Base-by-base conservation (phyloP, 64 coral and sea anemone species). In the Actinia tenebrosa region DNA sequence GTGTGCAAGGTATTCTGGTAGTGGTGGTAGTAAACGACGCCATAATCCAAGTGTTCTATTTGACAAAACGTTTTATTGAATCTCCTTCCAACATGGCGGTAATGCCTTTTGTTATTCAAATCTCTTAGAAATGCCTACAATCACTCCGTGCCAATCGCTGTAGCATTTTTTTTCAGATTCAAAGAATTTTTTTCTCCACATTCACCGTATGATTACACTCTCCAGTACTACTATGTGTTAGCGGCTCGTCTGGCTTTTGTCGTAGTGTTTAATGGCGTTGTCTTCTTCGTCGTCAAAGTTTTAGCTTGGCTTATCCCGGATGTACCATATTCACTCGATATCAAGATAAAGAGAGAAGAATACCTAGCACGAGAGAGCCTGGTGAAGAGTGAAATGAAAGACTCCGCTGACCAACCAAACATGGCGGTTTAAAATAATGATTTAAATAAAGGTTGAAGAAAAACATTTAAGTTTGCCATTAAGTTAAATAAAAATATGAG, bases 301-400 rank as follows among this genome's bases (percentile, higher is more conserved):
- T 27, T 91, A 5, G 83, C 83, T 4, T 91, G 89, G 89, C 69
- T 91, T 19, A 91, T 91, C 22, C 89, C 89, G 50, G 89, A 91
- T 59, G 27, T 91, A 23, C 89, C 89, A 61, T 84, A 64, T 71
- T 91, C 83, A n/a, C 82, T 91, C 3, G 52, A 80, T 43, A 86
- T 80, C 84, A 91, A 91, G 46, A 91, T 91, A 25, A 91, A 86
- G 20, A 66, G 84, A 44, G 89, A 91, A 61, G 84, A 91, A 3
- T 91, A 86, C 22, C 69, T 91, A 6, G 89, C 89, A 53, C 53
- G 84, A 6, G 89, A 91, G 69, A 86, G 23, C 16, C 44, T 91
- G 56, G 60, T 27, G 62, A 56, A 55, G 9, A 56, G 25, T 86
- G 60, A 91, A 83, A 83, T 83, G 45, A 50, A 50, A 14, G 45